Conservation (phyloP, 2,113 vertebrate genomes). For the Corydoras maculifer region DNA sequence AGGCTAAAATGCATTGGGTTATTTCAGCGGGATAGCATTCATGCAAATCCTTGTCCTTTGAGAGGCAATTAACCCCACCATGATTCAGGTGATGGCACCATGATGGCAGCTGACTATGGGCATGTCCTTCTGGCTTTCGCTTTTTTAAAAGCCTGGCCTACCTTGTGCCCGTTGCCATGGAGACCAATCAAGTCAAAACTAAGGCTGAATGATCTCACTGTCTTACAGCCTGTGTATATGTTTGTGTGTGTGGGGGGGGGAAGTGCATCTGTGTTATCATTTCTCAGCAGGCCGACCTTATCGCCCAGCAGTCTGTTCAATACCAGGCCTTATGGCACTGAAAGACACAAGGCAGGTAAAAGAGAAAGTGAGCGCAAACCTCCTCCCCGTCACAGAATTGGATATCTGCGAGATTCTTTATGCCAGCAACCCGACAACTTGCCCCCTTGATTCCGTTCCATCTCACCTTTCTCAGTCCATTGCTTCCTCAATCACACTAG, state of each 20-base stretch:
- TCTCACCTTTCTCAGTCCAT: too few relatives aligned
- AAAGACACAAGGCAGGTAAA: slow-evolving; percentile 37
- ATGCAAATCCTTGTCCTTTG: slow-evolving; percentile 48
- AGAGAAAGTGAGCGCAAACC: not conserved
- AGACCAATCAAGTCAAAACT: slow-evolving; percentile 39
- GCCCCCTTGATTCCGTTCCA: too few relatives aligned
- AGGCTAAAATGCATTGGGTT: not conserved
- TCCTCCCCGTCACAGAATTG: too few relatives aligned
- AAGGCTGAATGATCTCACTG: slow-evolving; percentile 39
- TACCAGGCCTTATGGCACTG: slow-evolving; percentile 39
- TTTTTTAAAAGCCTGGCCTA: slow-evolving; percentile 1
- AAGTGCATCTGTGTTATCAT: slow-evolving; percentile 41
- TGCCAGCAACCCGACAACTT: too few relatives aligned
- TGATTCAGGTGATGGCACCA: slow-evolving; percentile 50
- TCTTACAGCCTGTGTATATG: slow-evolving; percentile 14
- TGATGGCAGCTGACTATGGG: slow-evolving; percentile 46
- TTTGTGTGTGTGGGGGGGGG: slow-evolving; percentile 17
- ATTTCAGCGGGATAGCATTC: slow-evolving; percentile 44
- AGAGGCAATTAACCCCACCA: slow-evolving; percentile 64
- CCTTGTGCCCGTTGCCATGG: slow-evolving; percentile 39
- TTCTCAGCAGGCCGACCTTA: slow-evolving; percentile 44
- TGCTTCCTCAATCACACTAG: too few relatives aligned
- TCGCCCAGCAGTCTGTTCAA: slow-evolving; percentile 36
- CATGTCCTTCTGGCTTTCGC: slow-evolving; percentile 21
- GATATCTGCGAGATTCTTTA: too few relatives aligned